phyloP scores from a whole-genome alignment of 1,140 invertebrate genomes.

The Drosophila ironensis region DNA sequence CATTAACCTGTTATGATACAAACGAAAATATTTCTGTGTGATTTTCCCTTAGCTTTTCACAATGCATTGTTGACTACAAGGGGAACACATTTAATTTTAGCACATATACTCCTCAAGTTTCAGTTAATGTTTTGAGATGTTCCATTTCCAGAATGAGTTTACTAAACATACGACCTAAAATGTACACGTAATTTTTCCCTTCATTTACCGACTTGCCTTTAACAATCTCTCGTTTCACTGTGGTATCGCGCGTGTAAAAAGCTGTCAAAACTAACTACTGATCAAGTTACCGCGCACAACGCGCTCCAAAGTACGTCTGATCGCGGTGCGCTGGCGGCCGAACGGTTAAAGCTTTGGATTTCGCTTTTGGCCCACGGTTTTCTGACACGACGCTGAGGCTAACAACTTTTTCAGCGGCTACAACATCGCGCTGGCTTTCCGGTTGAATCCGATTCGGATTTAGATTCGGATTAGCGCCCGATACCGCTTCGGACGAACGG shows the following conservation, averaged over 20 bases:
- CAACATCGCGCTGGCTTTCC: constrained; percentile 45
- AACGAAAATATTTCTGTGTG: too few species aligned
- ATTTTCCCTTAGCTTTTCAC: too few species aligned
- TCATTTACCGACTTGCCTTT: too few species aligned
- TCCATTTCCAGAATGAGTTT: too few species aligned
- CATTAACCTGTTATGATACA: too few species aligned
- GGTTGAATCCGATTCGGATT: constrained; percentile 61
- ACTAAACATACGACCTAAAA: not conserved
- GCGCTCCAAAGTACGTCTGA: constrained; percentile 79
- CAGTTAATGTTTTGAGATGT: not conserved
- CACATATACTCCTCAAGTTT: not conserved
- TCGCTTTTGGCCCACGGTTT: constrained; percentile 29
- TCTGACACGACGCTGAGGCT: constrained; percentile 23
- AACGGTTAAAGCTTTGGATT: constrained; percentile 71
- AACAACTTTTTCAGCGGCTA: constrained; percentile 65
- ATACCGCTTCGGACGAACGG: constrained; percentile 25
- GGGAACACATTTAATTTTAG: too few species aligned
- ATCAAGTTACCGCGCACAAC: constrained; percentile 66
- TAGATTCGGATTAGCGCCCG: constrained; percentile 28
- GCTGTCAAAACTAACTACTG: constrained; percentile 29
- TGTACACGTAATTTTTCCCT: constrained; percentile 44
- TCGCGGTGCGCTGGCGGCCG: constrained; percentile 50
- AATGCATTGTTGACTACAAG: too few species aligned
- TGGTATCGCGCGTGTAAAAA: constrained; percentile 1
- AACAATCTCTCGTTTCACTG: constrained; percentile 9